Conservation (phyloP, 1,140 invertebrate species). For the Acromyrmex charruanus region DNA sequence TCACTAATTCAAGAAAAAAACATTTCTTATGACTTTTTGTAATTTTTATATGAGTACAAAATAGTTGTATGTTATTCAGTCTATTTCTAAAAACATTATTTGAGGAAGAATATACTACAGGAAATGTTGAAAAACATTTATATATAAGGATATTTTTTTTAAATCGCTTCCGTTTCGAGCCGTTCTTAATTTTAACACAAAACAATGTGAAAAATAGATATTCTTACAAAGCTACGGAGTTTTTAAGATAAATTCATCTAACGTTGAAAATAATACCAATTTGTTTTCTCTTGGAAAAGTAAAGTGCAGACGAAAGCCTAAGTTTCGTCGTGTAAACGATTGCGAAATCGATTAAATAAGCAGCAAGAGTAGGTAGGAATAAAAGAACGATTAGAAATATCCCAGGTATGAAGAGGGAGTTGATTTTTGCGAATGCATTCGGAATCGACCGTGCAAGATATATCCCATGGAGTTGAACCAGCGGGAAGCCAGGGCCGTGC, state of each 20-base stretch:
- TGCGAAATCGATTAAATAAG: conserved; percentile 74
- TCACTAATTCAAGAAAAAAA: conserved; percentile 49
- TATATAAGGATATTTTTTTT: neutral
- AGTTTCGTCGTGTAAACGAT: conserved; percentile 34
- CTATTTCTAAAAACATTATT: neutral
- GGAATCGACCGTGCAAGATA: conserved; percentile 74
- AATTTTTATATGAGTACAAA: conserved; percentile 25
- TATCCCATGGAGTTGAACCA: conserved; percentile 74
- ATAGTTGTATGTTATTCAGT: neutral
- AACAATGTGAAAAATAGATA: neutral
- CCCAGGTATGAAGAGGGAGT: conserved; percentile 67
- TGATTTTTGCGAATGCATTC: conserved; percentile 77
- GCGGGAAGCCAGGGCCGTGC: conserved; percentile 76
- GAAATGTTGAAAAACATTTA: neutral
- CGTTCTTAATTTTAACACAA: neutral
- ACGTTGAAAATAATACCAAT: neutral
- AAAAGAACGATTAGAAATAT: conserved; percentile 77
- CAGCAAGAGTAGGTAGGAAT: conserved; percentile 72
- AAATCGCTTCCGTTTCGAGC: neutral
- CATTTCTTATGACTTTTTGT: conserved; percentile 19
- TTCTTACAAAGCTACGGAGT: neutral
- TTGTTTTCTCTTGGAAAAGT: neutral
- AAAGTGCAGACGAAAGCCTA: conserved; percentile 50
- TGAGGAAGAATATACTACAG: neutral
- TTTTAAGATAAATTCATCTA: neutral